These are phyloP conservation scores for Andrena camellia DNA, from an alignment of 2,888 invertebrate species.

Conservation along the genomic window DNA sequence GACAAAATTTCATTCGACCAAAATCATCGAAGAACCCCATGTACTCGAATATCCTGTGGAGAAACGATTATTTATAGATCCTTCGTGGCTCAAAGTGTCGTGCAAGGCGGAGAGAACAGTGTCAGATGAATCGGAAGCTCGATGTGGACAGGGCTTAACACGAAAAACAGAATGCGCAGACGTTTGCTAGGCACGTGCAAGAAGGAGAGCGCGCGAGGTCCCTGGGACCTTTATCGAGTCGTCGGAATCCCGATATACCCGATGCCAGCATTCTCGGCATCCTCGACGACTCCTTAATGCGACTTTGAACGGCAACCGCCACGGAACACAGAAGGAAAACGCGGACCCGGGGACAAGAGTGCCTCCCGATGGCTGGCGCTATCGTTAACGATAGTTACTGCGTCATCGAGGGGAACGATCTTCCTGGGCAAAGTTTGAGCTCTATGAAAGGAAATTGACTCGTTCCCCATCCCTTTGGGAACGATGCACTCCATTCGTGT, in stretches of 20 bases:
- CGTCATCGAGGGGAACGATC: slow-evolving; percentile 1
- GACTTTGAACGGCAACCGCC: slow-evolving; percentile 47
- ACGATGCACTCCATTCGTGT: neutral
- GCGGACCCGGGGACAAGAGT: slow-evolving; percentile 3
- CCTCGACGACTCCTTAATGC: slow-evolving; percentile 31
- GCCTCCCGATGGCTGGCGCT: slow-evolving; percentile 8
- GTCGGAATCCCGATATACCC: slow-evolving; percentile 50
- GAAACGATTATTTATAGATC: too few species aligned
- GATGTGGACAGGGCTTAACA: slow-evolving; percentile 25
- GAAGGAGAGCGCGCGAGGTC: slow-evolving; percentile 16
- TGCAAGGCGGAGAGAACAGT: too few species aligned
- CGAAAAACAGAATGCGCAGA: neutral
- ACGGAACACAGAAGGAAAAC: slow-evolving; percentile 28
- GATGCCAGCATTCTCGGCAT: slow-evolving; percentile 9
- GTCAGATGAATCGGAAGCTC: too few species aligned
- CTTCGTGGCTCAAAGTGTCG: too few species aligned
- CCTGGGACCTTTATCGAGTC: slow-evolving; percentile 48
- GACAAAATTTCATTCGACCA: too few species aligned
- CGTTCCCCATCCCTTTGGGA: too few species aligned
- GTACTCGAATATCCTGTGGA: too few species aligned
- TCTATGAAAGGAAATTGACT: neutral
- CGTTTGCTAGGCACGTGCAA: slow-evolving; percentile 25
- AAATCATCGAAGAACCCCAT: too few species aligned
- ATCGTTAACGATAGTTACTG: slow-evolving; percentile 45
- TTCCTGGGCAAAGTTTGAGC: neutral